Base-by-base conservation (phyloP, 2,113 vertebrate species). In the Myodes glareolus region DNA sequence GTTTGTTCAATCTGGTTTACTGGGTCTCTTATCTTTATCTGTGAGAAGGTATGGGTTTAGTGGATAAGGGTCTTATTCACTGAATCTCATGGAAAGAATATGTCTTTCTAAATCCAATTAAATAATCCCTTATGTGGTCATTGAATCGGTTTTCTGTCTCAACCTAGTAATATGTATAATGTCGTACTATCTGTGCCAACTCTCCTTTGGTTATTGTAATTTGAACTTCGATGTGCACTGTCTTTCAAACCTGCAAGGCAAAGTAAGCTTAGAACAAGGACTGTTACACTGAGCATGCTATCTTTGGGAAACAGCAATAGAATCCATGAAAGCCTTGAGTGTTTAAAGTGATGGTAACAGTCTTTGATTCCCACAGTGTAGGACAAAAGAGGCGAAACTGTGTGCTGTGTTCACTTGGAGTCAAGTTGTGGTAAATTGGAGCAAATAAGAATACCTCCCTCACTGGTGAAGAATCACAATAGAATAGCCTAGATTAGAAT, bases 1-100 rank as follows among this genome's bases (percentile, higher is more conserved):
- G 99, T 97, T 98, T 99, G 96, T 99, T 99, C 97, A 99, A 99
- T 98, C 98, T 99, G 94, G 99, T 99, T 42, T 99, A 99, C 58
- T 99, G 99, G 99, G 99, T 99, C 76, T 99, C 99, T 5, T 99
- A 99, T 94, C 99, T 99, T 91, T 99, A 99, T 98, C 99, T 99
- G 98, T 99, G 99, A 98, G 76, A 82, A 96, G 94, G 85, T 86
- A 76, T 84, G 27, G 58, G 92, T 92, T 95, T 97, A 72, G 87
- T 93, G 97, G 98, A 96, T 85, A 95, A 4, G 52, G 97, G 97
- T 98, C 98, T 98, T 98, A 98, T 50, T 98, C 96, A 90, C 96
- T 97, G 96, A 95, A 94, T 98, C 98, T 98, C 97, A 97, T 96
- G 95, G 95, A 98, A 95, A 98, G 96, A 97, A 98, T 92, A 87